Evolutionary conservation across 2,888 invertebrate species (phyloP).

Genomic region (Phengaris alcon): DNA sequence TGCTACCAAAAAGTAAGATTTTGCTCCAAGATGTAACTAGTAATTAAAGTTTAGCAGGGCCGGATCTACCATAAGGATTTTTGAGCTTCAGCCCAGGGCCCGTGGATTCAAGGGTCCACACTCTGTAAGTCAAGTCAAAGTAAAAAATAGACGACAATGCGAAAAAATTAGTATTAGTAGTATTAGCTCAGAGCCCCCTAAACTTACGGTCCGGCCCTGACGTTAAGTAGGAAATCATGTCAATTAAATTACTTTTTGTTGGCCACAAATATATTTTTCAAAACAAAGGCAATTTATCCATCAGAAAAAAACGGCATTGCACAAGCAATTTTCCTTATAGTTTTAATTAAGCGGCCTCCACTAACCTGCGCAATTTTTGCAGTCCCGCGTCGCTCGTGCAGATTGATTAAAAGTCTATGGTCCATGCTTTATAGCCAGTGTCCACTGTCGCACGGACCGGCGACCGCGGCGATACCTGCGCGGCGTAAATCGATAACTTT

Average conservation of each 20-base stretch:
- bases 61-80: too few species aligned
- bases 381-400: conserved; percentile 74
- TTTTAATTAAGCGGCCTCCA: conserved; percentile 74
- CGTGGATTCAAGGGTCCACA: too few species aligned
- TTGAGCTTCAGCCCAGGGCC: too few species aligned
- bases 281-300: conserved; percentile 35
- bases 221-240: background rate
- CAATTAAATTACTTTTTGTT: conserved; percentile 1
- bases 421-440: conserved; percentile 71
- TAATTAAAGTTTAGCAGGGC: too few species aligned
- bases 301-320: conserved; percentile 56
- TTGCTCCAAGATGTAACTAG: too few species aligned
- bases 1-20: too few species aligned
- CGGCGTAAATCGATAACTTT: too few species aligned
- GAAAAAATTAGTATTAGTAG: too few species aligned
- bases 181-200: too few species aligned
- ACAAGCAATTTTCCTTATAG: conserved; percentile 78
- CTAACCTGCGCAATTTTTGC: conserved; percentile 74
- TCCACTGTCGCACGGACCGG: conserved; percentile 46
- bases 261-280: conserved; percentile 25
- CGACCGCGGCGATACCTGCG: background rate
- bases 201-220: too few species aligned
- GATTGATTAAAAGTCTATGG: conserved; percentile 80
- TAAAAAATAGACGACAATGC: too few species aligned
- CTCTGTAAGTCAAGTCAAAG: too few species aligned